A percentile compares a stretch with the other conserved stretches of the same genome.
These are phyloP conservation scores for Corvus cornix DNA, from an alignment of 2,113 vertebrate genomes.

Conservation along the genomic window DNA sequence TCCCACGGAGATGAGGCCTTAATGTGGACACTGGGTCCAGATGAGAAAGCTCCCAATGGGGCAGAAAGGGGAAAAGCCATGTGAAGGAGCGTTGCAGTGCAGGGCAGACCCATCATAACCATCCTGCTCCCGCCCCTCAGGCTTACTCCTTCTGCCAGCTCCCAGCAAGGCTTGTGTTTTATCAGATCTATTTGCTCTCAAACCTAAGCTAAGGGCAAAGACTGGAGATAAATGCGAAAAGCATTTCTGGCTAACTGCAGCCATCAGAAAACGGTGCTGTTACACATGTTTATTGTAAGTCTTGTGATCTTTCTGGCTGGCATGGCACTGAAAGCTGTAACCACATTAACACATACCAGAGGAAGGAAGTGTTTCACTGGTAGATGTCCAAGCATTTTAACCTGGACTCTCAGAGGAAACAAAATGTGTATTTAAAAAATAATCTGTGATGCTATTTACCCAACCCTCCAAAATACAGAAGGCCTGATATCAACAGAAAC, in stretches of 20 bases:
- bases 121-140: fast-evolving
- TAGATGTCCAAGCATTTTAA: conserved; percentile 52
- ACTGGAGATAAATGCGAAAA: background rate
- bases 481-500: background rate
- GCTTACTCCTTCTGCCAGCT: background rate
- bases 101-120: background rate
- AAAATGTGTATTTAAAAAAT: conserved; percentile 23
- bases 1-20: background rate
- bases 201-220: background rate
- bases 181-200: background rate
- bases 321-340: background rate
- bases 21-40: background rate
- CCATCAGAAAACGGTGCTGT: background rate
- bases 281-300: background rate
- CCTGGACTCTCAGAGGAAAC: background rate
- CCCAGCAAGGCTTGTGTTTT: background rate
- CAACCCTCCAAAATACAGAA: background rate
- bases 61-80: background rate
- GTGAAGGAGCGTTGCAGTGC: fast-evolving
- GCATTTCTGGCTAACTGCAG: background rate
- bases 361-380: conserved; percentile 53
- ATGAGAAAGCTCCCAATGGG: background rate
- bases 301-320: conserved; percentile 29
- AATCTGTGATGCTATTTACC: background rate
- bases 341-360: conserved; percentile 38